Evolutionary conservation across 2,113 vertebrate species (phyloP).

Genomic region (Vireo altiloquus): DNA sequence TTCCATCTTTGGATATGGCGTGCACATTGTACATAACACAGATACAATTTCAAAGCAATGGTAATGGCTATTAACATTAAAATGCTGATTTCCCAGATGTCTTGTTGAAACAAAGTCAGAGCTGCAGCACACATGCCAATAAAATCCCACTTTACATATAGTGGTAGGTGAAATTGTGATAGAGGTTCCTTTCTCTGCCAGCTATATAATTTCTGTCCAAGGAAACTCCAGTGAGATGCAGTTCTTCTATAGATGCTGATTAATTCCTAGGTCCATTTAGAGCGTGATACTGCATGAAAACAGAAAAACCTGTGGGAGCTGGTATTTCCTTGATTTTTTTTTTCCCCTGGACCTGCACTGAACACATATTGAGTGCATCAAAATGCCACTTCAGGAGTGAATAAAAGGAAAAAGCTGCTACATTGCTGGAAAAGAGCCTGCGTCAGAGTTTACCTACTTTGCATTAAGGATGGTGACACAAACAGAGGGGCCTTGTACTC

Average conservation of each 20-base stretch:
- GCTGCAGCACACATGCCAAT: not conserved
- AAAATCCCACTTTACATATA: not conserved
- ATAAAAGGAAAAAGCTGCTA: not conserved
- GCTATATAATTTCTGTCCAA: not conserved
- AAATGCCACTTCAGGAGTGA: not conserved
- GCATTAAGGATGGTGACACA: constrained; percentile 20
- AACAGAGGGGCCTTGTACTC: constrained; percentile 31
- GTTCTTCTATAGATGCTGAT: not conserved
- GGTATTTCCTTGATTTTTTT: not conserved
- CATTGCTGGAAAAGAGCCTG: not conserved
- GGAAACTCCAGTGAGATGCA: not conserved
- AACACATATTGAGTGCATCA: not conserved
- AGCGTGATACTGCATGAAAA: not conserved
- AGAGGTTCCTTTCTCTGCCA: not conserved
- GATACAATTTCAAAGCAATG: not conserved
- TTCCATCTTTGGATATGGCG: not conserved
- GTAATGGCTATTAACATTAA: not conserved
- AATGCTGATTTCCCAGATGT: not conserved
- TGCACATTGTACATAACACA: not conserved
- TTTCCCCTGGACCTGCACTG: not conserved
- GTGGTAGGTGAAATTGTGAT: not conserved
- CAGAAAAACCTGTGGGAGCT: not conserved
- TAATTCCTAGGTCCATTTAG: not conserved
- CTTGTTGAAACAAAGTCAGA: not conserved
- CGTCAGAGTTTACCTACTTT: constrained; percentile 27